Evolutionary conservation across 2,888 invertebrate species (phyloP).

Genomic region (Megalurothrips usitatus): DNA sequence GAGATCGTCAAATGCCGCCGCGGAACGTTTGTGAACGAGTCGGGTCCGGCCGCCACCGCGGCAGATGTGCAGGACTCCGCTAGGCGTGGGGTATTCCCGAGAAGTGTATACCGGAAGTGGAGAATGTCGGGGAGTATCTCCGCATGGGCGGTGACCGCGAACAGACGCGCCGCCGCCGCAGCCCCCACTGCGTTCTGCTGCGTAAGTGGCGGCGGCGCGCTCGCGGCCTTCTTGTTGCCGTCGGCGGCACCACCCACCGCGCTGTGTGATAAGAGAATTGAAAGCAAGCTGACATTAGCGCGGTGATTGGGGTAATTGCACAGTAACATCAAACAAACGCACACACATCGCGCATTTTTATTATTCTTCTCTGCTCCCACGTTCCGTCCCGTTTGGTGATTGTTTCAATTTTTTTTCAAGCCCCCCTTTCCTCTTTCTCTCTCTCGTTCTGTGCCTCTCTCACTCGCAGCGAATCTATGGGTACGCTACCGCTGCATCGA

Average conservation of each 20-base stretch:
- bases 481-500: conserved; percentile 3
- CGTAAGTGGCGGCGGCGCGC: no score
- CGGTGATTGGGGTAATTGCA: conserved; percentile 13
- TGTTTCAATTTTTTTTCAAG: background rate
- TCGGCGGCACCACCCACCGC: background rate
- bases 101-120: no score
- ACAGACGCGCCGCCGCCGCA: background rate
- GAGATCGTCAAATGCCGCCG: no score
- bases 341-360: conserved; percentile 24
- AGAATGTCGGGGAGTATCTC: no score
- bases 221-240: background rate
- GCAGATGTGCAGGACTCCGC: no score
- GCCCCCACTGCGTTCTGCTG: background rate
- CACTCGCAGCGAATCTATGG: background rate
- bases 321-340: conserved; percentile 20
- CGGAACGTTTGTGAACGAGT: no score
- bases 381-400: conserved; percentile 2
- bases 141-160: no score
- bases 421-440: background rate
- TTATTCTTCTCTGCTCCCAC: conserved; percentile 16
- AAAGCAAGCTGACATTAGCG: conserved; percentile 24
- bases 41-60: no score
- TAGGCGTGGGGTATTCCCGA: no score
- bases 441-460: background rate
- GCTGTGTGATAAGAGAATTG: conserved; percentile 17